Percentiles rank a stretch among this genome's conserved stretches.
Conservation (phyloP, 2,888 invertebrate species). For the Scaptomyza polygonia region DNA sequence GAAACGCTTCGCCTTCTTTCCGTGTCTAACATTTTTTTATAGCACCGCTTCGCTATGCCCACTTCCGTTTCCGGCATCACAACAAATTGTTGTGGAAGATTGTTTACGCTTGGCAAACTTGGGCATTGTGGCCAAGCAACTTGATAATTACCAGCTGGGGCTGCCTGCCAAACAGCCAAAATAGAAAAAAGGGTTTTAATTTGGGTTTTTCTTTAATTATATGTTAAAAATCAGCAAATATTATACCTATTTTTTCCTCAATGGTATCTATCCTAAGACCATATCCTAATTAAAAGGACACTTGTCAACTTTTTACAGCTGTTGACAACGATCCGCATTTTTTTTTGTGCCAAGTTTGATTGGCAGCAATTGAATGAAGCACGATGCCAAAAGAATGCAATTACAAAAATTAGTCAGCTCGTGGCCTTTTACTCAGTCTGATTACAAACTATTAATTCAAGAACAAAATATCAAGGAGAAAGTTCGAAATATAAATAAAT, state of each 20-base stretch:
- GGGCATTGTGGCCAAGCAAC: constrained; percentile 37
- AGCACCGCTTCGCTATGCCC: constrained; percentile 4
- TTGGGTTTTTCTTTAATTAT: neutral
- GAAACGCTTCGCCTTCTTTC: constrained; percentile 9
- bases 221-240: too few species aligned
- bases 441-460: constrained; percentile 48
- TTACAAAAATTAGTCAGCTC: too few species aligned
- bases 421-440: constrained; percentile 42
- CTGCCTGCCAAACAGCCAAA: neutral
- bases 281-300: neutral
- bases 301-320: constrained; percentile 14
- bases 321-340: constrained; percentile 13
- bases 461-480: constrained; percentile 26
- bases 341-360: constrained; percentile 8
- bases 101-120: constrained; percentile 49
- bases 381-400: constrained; percentile 19
- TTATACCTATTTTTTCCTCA: too few species aligned
- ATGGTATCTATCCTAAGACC: neutral
- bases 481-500: too few species aligned
- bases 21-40: neutral
- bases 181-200: neutral
- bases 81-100: constrained; percentile 29
- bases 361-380: constrained; percentile 29
- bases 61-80: constrained; percentile 52
- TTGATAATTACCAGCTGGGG: constrained; percentile 53